A percentile compares a stretch with the other conserved stretches of the same genome.
Conservation (phyloP, 2,113 vertebrate genomes). For the Microtus pennsylvanicus region DNA sequence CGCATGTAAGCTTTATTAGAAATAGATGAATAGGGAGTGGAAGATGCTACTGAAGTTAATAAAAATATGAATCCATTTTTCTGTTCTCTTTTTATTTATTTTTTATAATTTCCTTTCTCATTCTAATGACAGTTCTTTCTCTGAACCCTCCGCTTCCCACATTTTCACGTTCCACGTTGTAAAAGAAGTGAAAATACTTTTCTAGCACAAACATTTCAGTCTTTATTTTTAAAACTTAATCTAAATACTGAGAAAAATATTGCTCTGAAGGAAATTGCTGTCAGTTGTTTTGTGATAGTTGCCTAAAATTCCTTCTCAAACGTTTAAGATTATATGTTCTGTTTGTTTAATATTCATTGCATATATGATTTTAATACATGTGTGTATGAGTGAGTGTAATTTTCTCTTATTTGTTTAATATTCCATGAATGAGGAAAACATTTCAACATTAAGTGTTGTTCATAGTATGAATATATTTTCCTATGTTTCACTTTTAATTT, state of each 20-base stretch:
- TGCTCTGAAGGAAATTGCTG: not conserved
- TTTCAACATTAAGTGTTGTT: not conserved
- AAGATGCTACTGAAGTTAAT: not conserved
- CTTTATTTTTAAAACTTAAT: not conserved
- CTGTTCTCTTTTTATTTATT: no score
- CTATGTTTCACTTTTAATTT: not conserved
- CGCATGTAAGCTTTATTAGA: not conserved
- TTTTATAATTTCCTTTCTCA: no score
- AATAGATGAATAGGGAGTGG: not conserved
- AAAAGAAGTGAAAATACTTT: not conserved
- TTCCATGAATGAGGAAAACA: not conserved
- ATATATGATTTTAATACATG: no score
- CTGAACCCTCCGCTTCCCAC: no score
- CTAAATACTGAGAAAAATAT: not conserved
- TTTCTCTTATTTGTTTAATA: not conserved
- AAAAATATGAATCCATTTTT: not conserved
- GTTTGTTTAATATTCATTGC: not conserved
- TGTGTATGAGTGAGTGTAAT: not conserved
- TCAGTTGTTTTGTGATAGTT: not conserved
- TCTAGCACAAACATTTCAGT: not conserved
- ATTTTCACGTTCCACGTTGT: not conserved
- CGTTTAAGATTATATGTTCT: not conserved
- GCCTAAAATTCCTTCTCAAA: not conserved
- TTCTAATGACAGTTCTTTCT: no score
- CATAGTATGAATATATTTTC: not conserved